Percentiles rank a stretch among this genome's conserved stretches.
These are phyloP conservation scores for Himalopsyche anomala DNA, from an alignment of 2,888 invertebrate genomes.

Conservation along the genomic window DNA sequence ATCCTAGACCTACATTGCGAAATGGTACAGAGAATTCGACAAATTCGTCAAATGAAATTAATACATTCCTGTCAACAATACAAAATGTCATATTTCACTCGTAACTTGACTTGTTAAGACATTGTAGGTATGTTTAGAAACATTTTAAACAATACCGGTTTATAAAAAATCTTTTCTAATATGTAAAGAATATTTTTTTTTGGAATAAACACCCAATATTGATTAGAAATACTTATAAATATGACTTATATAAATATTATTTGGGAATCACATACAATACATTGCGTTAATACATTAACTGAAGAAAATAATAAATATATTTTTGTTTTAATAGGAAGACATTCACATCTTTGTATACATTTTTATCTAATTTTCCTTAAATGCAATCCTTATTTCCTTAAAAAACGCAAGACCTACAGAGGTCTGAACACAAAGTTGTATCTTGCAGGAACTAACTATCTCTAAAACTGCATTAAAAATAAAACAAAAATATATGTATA, in stretches of 20 bases:
- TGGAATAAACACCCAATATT: neutral
- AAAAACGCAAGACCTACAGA: slow-evolving; percentile 46
- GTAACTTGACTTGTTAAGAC: too few species aligned
- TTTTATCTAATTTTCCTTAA: slow-evolving; percentile 49
- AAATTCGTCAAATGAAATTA: too few species aligned
- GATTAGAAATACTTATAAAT: slow-evolving; percentile 2
- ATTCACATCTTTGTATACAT: slow-evolving; percentile 60
- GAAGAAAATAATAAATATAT: neutral
- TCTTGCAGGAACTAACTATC: too few species aligned
- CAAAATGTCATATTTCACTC: too few species aligned
- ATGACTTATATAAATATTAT: slow-evolving; percentile 18
- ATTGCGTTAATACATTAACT: neutral
- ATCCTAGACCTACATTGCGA: too few species aligned
- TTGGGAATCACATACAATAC: slow-evolving; percentile 32
- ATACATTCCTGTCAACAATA: too few species aligned
- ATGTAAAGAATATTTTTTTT: neutral
- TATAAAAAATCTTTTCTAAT: neutral
- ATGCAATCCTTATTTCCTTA: slow-evolving; percentile 28
- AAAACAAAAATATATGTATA: too few species aligned
- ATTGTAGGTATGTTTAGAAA: too few species aligned
- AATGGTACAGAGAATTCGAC: too few species aligned
- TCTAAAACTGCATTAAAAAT: too few species aligned
- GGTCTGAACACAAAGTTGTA: slow-evolving; percentile 47
- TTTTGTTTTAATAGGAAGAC: slow-evolving; percentile 57
- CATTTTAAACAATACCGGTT: too few species aligned